Percentiles rank a stretch among this genome's conserved stretches.
Evolutionary conservation across 2,113 vertebrate species (phyloP).

Genomic region (Phoenicopterus ruber): DNA sequence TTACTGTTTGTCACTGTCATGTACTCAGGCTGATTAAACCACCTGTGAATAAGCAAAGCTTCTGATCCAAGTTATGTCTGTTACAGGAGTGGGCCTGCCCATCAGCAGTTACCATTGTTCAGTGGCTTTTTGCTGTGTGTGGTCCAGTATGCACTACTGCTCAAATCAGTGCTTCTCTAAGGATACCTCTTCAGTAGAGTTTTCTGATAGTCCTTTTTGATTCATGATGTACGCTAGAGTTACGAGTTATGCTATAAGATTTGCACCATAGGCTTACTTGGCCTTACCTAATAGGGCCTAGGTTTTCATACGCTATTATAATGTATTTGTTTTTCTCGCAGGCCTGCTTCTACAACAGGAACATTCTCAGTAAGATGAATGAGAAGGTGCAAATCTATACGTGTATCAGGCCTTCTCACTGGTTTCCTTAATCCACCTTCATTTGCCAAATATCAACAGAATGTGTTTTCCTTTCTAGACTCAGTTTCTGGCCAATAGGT

Average conservation of each 20-base stretch:
- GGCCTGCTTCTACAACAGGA: neutral
- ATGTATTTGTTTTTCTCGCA: neutral
- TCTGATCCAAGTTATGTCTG: neutral
- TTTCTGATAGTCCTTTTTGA: neutral
- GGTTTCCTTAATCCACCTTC: neutral
- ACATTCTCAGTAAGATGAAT: neutral
- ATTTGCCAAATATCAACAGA: neutral
- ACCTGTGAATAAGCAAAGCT: neutral
- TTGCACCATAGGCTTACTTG: neutral
- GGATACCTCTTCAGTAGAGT: neutral
- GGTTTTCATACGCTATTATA: neutral
- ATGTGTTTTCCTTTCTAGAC: neutral
- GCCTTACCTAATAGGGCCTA: neutral
- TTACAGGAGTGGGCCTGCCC: accelerated
- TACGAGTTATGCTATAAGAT: neutral
- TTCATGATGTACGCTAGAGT: neutral
- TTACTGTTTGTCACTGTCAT: neutral
- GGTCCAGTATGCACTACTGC: neutral
- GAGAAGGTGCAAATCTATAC: neutral
- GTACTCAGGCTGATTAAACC: neutral
- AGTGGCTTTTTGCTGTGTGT: neutral
- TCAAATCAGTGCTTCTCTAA: neutral
- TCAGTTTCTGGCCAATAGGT: neutral
- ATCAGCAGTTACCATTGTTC: neutral
- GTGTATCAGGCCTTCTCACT: neutral